These are phyloP conservation scores for Cotesia chilonis DNA, from an alignment of 1,140 invertebrate genomes.

Conservation along the genomic window DNA sequence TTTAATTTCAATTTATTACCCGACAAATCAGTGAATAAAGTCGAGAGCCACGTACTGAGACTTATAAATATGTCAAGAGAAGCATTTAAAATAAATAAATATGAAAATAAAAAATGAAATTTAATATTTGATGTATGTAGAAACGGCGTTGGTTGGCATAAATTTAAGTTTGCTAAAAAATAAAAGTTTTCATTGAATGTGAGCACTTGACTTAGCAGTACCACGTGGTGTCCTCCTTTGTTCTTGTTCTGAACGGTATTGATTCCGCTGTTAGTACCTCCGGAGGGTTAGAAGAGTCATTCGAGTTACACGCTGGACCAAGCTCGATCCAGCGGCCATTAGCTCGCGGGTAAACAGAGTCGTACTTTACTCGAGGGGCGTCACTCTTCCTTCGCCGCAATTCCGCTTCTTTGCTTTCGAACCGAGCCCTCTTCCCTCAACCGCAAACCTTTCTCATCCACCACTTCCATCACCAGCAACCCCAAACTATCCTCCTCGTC, in stretches of 20 bases:
- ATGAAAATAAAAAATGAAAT: background rate
- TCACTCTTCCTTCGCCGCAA: slow-evolving; percentile 58
- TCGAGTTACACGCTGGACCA: slow-evolving; percentile 53
- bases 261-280: slow-evolving; percentile 7
- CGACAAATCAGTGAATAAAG: slow-evolving; percentile 31
- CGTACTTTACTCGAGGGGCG: slow-evolving; percentile 63
- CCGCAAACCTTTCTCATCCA: slow-evolving; percentile 12
- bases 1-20: slow-evolving; percentile 53
- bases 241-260: slow-evolving; percentile 15
- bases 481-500: background rate
- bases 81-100: background rate
- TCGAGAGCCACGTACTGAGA: slow-evolving; percentile 21
- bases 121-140: background rate
- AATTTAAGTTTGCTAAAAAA: background rate
- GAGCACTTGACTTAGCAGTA: background rate
- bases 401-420: slow-evolving; percentile 58
- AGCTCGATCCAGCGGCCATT: slow-evolving; percentile 62
- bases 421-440: slow-evolving; percentile 31
- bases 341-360: slow-evolving; percentile 64
- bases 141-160: too few species aligned
- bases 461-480: background rate
- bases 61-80: slow-evolving; percentile 3
- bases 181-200: background rate
- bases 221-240: background rate
- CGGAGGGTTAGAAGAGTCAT: slow-evolving; percentile 25